These are phyloP conservation scores for Triplophysa siluroides DNA, from an alignment of 2,113 vertebrate species.

Conservation along the genomic window DNA sequence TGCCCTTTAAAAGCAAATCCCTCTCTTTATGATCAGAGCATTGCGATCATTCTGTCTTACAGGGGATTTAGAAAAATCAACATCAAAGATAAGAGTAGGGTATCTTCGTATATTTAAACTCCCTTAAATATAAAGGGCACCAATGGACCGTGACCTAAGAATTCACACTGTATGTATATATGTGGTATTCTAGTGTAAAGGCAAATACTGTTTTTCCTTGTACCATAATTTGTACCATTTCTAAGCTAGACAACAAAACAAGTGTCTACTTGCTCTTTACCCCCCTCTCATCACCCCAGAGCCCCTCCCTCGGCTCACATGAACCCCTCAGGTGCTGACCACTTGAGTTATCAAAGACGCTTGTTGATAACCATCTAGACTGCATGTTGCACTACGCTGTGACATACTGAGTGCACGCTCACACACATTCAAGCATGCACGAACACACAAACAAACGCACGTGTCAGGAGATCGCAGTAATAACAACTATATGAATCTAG, in stretches of 20 bases:
- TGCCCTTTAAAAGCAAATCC: constrained; percentile 61
- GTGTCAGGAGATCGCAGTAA: no score
- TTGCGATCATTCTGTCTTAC: constrained; percentile 5
- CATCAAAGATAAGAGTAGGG: not conserved
- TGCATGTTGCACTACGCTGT: not conserved
- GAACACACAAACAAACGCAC: not conserved
- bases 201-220: not conserved
- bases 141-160: not conserved
- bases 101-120: not conserved
- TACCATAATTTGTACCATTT: not conserved
- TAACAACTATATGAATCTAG: no score
- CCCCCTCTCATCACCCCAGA: not conserved
- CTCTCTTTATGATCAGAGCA: constrained; percentile 9
- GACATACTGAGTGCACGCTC: not conserved
- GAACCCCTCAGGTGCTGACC: constrained; percentile 26
- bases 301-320: not conserved
- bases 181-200: not conserved
- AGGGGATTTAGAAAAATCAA: not conserved
- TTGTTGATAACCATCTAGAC: constrained; percentile 20
- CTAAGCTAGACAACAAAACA: not conserved
- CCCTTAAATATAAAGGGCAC: not conserved
- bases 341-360: constrained; percentile 25
- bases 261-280: not conserved
- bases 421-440: not conserved
- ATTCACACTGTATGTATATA: not conserved